Base-by-base conservation (phyloP, 2,888 invertebrate genomes). In the Oxyteleia sp. region DNA sequence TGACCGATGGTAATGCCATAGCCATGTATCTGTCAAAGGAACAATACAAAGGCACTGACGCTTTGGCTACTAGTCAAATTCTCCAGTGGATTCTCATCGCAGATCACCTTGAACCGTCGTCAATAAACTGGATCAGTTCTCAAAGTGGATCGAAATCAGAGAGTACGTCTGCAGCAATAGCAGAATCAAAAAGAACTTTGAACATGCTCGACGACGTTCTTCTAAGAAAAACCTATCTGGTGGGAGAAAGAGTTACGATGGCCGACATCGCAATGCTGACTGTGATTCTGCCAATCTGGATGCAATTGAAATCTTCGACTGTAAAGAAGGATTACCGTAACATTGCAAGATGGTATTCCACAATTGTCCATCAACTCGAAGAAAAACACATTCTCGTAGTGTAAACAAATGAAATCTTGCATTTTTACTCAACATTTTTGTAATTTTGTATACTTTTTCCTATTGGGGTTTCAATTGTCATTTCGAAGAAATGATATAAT, bases 291-390 rank as follows among this genome's bases (percentile, higher is more conserved):
- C 93, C 94, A 10, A 88, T 93, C 20, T 79, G 88, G 92, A 84
- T 38, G 2, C 26, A n/a, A n/a, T n/a, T n/a, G 2, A 32, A 72
- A 89, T 51, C 87, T 89, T 23, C 85, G 90, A 91, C 82, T 53
- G 79, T 63, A 4, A 89, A 90, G 72, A 87, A 89, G 49, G 88
- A 88, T n/a, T 91, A 90, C 69, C 69, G 82, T 13, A 93, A 93
- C 84, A 83, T 94, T 4, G 92, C 89, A 11, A 92, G 93, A 66
- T 94, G 94, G 94, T 94, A 94, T 85, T 87, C 87, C 53, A 94
- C 93, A 5, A 87, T 94, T 64, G 78, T 93, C 8, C 91, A 94
- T 84, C 93, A 93, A 64, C 88, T 92, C 7, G 84, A 91, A 71
- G 29, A 87, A 84, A 59, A 81, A 66, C 11, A 81, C 92, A 16